These are phyloP conservation scores for Barbus barbus DNA, from an alignment of 2,113 vertebrate genomes.

Conservation along the genomic window DNA sequence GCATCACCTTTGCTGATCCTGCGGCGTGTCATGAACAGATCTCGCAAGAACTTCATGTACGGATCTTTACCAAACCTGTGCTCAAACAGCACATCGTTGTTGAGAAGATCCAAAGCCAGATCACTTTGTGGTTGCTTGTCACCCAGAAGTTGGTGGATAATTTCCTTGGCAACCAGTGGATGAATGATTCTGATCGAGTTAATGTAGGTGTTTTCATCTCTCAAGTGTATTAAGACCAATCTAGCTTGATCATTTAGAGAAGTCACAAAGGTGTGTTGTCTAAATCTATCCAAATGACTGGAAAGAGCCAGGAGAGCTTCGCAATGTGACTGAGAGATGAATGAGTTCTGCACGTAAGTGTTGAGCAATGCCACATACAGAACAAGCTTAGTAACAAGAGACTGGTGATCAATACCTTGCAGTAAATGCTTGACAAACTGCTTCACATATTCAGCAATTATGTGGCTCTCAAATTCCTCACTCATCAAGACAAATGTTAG, in stretches of 20 bases:
- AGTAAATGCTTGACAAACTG: constrained; percentile 75
- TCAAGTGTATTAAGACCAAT: constrained; percentile 79
- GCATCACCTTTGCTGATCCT: constrained; percentile 78
- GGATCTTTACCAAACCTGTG: constrained; percentile 78
- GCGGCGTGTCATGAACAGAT: constrained; percentile 75
- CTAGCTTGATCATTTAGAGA: constrained; percentile 73
- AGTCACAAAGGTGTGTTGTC: constrained; percentile 66
- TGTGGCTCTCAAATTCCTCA: constrained; percentile 68
- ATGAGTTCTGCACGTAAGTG: constrained; percentile 80
- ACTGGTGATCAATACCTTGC: constrained; percentile 66
- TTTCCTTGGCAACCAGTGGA: constrained; percentile 80
- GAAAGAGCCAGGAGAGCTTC: constrained; percentile 74
- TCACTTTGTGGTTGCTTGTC: constrained; percentile 70
- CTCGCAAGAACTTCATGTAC: constrained; percentile 75
- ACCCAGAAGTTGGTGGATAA: constrained; percentile 75
- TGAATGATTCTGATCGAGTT: constrained; percentile 80
- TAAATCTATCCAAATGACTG: constrained; percentile 54
- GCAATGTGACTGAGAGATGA: constrained; percentile 82
- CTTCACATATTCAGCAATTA: constrained; percentile 62
- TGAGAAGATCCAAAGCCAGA: constrained; percentile 74
- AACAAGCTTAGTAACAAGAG: constrained; percentile 72
- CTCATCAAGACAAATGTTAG: constrained; percentile 84
- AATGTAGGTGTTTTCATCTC: constrained; percentile 75
- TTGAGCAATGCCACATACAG: constrained; percentile 80
- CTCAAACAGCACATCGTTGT: constrained; percentile 71